Evolutionary conservation across 2,888 invertebrate genomes (phyloP).

Genomic region (Sarcophaga carnaria): DNA sequence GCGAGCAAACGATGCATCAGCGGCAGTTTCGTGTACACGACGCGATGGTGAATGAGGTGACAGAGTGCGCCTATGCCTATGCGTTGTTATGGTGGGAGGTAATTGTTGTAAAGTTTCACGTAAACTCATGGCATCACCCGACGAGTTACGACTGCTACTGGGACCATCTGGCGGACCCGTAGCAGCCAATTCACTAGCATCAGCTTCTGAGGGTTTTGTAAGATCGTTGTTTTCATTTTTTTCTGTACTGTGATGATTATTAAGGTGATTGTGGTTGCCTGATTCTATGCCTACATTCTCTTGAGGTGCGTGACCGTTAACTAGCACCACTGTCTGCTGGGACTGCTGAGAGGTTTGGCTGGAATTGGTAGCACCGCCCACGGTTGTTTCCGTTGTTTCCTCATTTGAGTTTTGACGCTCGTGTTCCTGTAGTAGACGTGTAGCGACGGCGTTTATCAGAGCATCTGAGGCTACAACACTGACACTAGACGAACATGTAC

Average conservation of each 20-base stretch:
- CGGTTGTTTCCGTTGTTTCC: slow-evolving; percentile 67
- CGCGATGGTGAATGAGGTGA: slow-evolving; percentile 76
- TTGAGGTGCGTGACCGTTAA: slow-evolving; percentile 77
- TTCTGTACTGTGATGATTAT: slow-evolving; percentile 40
- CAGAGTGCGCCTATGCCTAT: slow-evolving; percentile 74
- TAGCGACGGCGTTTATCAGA: slow-evolving; percentile 68
- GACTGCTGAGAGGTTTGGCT: slow-evolving; percentile 64
- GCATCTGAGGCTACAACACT: slow-evolving; percentile 47
- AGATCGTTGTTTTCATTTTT: slow-evolving; percentile 56
- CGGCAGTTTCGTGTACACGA: slow-evolving; percentile 73
- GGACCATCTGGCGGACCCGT: slow-evolving; percentile 74
- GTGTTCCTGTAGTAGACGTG: slow-evolving; percentile 69
- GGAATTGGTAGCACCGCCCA: slow-evolving; percentile 48
- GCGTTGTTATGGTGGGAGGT: slow-evolving; percentile 73
- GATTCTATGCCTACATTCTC: slow-evolving; percentile 8
- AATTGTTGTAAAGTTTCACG: slow-evolving; percentile 79
- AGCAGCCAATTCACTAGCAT: slow-evolving; percentile 70
- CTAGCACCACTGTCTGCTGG: slow-evolving; percentile 78
- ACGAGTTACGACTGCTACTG: slow-evolving; percentile 76
- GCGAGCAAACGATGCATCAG: slow-evolving; percentile 77
- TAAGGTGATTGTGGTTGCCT: slow-evolving; percentile 64
- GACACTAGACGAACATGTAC: slow-evolving; percentile 64
- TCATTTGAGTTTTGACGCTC: slow-evolving; percentile 74
- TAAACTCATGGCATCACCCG: slow-evolving; percentile 80
- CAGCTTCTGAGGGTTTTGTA: slow-evolving; percentile 64